Evolutionary conservation across 2,797 vertebrate species (phyloP), one percentile per base, ranked within the genome.

Genomic region (Fratercula arctica): DNA sequence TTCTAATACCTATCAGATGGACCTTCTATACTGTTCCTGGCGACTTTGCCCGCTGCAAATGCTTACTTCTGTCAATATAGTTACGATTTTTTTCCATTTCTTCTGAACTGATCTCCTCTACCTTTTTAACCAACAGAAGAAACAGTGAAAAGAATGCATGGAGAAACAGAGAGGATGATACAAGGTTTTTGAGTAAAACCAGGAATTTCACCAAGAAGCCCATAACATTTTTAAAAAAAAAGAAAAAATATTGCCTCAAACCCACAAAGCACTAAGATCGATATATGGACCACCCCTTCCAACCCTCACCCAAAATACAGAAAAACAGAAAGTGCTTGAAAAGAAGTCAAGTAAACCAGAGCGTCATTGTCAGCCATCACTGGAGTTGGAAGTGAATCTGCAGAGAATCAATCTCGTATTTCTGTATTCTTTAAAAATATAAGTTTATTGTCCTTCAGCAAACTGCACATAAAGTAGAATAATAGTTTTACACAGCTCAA

Each of bases 391-490:
- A 84, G 39, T 51, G 79, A 78, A 60, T 48, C 64, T 75, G 33
- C 39, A 29, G n/a, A 13, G 56, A 95, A 39, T 69, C 46, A 59
- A 16, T 45, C 73, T 72, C 6, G 2, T 73, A 56, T 83, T 93
- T 93, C 80, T 94, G 33, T 78, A 90, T 85, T 89, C 85, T 96
- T 95, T 74, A 90, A 76, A 78, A 28, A 73, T 17, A 3, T 39
- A 95, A 82, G 81, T 97, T 97, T 97, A 96, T 95, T 59, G 28
- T 93, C 66, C 93, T 96, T 94, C 60, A 95, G 95, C 83, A 96
- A 97, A 95, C 87, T 96, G 78, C 90, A 95, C 92, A 95, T 81
- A 96, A 97, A 97, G 76, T 85, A 75, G 95, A 95, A 95, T 86
- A 95, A 91, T 41, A 94, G 90, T 85, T 96, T 91, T 97, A 88